Percentiles rank a stretch among this genome's conserved stretches.
Evolutionary conservation across 1,140 invertebrate genomes (phyloP).

Genomic region (Lepidurus apus): DNA sequence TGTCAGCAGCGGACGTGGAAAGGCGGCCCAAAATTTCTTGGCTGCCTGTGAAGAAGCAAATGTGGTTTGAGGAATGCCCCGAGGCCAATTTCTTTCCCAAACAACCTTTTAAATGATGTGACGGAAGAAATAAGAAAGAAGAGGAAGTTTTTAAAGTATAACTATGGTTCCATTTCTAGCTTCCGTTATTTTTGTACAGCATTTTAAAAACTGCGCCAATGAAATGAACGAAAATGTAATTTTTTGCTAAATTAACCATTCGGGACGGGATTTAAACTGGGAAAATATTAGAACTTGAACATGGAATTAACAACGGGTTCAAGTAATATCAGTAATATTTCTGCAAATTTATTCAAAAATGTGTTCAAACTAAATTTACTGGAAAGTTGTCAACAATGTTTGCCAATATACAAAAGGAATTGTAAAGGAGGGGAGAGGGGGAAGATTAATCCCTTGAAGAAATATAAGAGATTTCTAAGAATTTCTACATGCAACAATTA

Average conservation of each 20-base stretch:
- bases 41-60: background rate
- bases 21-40: background rate
- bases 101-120: background rate
- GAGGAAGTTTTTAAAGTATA: background rate
- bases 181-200: slow-evolving; percentile 5
- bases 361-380: no score
- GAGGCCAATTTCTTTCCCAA: no score
- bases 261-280: background rate
- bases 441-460: background rate
- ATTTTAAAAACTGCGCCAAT: background rate
- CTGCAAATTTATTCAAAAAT: no score
- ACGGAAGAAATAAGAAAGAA: background rate
- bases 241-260: background rate
- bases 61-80: background rate
- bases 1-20: background rate
- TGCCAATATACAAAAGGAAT: background rate
- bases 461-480: background rate
- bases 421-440: background rate
- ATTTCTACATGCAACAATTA: background rate
- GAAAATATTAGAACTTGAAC: background rate
- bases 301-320: no score
- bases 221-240: background rate
- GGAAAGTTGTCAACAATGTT: no score
- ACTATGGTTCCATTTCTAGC: background rate
- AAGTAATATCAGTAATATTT: no score